Conservation (phyloP, 2,113 vertebrate genomes). For the Mobula hypostoma region DNA sequence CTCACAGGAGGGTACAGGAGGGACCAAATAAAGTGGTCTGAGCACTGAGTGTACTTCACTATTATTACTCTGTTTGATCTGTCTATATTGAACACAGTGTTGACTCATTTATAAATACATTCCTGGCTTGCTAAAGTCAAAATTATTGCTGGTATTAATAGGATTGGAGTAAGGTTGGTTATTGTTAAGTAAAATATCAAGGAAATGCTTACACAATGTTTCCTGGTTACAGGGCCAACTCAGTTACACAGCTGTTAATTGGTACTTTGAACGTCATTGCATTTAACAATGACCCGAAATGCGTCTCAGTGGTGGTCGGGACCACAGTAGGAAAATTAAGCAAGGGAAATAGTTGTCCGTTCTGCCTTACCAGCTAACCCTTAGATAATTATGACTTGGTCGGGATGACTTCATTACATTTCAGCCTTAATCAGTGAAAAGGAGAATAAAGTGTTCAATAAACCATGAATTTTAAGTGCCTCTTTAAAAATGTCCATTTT, state of each 20-base stretch:
- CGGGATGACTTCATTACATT: background rate
- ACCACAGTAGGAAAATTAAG: background rate
- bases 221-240: background rate
- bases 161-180: background rate
- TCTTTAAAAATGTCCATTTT: background rate
- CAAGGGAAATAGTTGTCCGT: background rate
- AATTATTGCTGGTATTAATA: background rate
- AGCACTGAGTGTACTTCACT: background rate
- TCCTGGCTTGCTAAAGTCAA: background rate
- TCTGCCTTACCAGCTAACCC: background rate
- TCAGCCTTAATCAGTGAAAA: background rate
- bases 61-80: background rate
- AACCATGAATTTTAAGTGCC: slow-evolving; percentile 31
- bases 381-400: background rate
- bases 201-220: background rate
- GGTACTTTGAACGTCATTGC: background rate
- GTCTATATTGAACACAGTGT: background rate
- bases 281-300: background rate
- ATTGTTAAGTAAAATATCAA: background rate
- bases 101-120: background rate
- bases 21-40: no score
- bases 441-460: slow-evolving; percentile 12
- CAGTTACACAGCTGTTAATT: background rate
- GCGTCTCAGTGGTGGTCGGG: background rate
- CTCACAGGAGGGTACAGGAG: no score